phyloP scores from a whole-genome alignment of 2,797 vertebrate genomes.

The Sebastolobus altivelis region DNA sequence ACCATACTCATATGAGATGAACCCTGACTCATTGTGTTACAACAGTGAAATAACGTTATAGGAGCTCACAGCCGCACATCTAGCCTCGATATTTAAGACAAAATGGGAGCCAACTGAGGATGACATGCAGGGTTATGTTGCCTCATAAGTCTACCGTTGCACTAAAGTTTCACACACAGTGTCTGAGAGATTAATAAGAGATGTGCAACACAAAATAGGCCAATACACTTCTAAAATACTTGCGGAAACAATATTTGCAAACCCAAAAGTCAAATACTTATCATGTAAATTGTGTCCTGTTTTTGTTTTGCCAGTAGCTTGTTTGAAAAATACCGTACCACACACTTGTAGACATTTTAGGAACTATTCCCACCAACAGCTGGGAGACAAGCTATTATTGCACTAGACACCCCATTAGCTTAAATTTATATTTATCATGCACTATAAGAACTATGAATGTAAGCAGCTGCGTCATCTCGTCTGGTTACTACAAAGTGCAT shows the following conservation, averaged over 20 bases:
- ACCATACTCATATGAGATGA: conserved; percentile 5
- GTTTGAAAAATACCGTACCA: conserved; percentile 57
- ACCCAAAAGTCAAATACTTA: conserved; percentile 54
- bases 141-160: conserved; percentile 43
- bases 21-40: conserved; percentile 22
- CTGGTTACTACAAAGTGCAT: conserved; percentile 71
- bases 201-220: conserved; percentile 71
- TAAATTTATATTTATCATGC: conserved; percentile 72
- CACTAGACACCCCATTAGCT: conserved; percentile 63
- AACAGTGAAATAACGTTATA: conserved; percentile 22
- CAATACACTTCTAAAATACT: conserved; percentile 49
- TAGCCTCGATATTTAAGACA: conserved; percentile 55
- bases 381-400: conserved; percentile 54
- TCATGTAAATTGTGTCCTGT: conserved; percentile 28
- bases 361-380: conserved; percentile 55
- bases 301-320: conserved; percentile 50
- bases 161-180: conserved; percentile 56
- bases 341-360: conserved; percentile 51
- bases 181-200: conserved; percentile 57
- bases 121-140: conserved; percentile 73
- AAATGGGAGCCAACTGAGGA: conserved; percentile 63
- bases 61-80: conserved; percentile 39
- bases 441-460: conserved; percentile 63
- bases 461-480: conserved; percentile 63
- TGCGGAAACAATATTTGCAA: conserved; percentile 50